Base-by-base conservation (phyloP, 1,140 invertebrate genomes). In the Drosophila nigromelanica region DNA sequence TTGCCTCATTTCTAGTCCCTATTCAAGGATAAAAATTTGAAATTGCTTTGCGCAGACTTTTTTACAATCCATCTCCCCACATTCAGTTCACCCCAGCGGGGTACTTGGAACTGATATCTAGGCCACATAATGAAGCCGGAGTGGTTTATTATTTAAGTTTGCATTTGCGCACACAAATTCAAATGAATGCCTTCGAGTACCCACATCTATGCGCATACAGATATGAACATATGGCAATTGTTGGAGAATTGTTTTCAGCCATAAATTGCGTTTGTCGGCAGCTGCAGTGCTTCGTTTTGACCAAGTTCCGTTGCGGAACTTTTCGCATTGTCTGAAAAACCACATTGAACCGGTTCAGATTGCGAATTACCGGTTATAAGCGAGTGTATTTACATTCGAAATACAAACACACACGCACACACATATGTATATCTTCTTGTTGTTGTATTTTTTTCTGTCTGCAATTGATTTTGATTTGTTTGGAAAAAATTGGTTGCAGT, bases 381-480 rank as follows among this genome's bases (percentile, higher is more conserved):
- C 37, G n/a, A 18, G 33, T 39, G 27, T 56, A 33, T 71, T 52
- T 59, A 24, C 21, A 4, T 24, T 24, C 27, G 27, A 6, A 5
- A 27, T 27, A 27, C 5, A 27, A 5, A 27, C 27, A 27, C 27
- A 27, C 27, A 27, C 27, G 6, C 27, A 27, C 27, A 27, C 27
- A 27, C 27, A 24, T 24, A 24, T 24, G 3, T 24, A 24, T 6
- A 6, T 27, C 5, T 27, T 27, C 27, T 5, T 15, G 48, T 61
- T 52, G n/a, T 51, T 52, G 48, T 50, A 27, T 43, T 35, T 43
- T 6, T 43, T 11, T 27, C 61, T 30, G 35, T 30, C 18, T 35
- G 33, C 82, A 87, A 86, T 86, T 87, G 82, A 50, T 50, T 75
- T 71, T 78, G 59, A 81, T 81, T 86, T 87, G 74, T 75, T 81